Percentiles rank a stretch among this genome's conserved stretches.
Conservation (phyloP, 2,888 invertebrate species). For the Carpatolechia fugitivella region DNA sequence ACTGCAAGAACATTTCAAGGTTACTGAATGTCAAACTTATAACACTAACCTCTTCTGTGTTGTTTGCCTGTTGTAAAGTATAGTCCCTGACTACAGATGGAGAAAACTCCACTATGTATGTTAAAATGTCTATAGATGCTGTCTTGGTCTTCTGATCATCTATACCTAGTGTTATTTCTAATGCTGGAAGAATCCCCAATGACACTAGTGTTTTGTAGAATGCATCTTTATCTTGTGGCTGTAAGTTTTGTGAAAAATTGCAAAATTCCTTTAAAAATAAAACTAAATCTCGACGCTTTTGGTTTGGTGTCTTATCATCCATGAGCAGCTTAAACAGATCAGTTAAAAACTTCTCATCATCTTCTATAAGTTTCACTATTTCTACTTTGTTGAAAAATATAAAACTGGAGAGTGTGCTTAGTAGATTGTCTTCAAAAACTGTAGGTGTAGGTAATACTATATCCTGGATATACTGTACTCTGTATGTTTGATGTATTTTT, state of each 20-base stretch:
- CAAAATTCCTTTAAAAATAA: conserved; percentile 99
- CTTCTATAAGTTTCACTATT: conserved; percentile 98
- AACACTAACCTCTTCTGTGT: conserved; percentile 88
- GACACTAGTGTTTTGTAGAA: conserved; percentile 97
- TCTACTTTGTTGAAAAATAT: conserved; percentile 99
- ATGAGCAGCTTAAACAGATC: conserved; percentile 96
- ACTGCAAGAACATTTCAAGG: conserved; percentile 11
- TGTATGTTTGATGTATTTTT: conserved; percentile 99
- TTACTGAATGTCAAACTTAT: conserved; percentile 15
- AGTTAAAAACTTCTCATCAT: conserved; percentile 97
- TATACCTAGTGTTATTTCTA: conserved; percentile 94
- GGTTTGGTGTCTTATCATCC: conserved; percentile 90
- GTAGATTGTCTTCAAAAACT: conserved; percentile 99
- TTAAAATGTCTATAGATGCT: conserved; percentile 98
- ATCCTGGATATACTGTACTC: conserved; percentile 99
- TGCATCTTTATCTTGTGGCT: conserved; percentile 97
- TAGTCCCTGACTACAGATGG: conserved; percentile 98
- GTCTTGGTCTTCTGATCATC: conserved; percentile 97
- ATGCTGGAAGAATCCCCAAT: conserved; percentile 91
- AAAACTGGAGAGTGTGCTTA: conserved; percentile 98
- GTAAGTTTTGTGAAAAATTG: conserved; percentile 98
- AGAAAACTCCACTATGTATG: conserved; percentile 98
- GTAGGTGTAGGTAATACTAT: conserved; percentile 99
- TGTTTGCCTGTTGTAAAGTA: conserved; percentile 94
- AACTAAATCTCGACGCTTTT: conserved; percentile 94